Base-by-base conservation (phyloP, 2,113 vertebrate genomes). In the Chloebia gouldiae region DNA sequence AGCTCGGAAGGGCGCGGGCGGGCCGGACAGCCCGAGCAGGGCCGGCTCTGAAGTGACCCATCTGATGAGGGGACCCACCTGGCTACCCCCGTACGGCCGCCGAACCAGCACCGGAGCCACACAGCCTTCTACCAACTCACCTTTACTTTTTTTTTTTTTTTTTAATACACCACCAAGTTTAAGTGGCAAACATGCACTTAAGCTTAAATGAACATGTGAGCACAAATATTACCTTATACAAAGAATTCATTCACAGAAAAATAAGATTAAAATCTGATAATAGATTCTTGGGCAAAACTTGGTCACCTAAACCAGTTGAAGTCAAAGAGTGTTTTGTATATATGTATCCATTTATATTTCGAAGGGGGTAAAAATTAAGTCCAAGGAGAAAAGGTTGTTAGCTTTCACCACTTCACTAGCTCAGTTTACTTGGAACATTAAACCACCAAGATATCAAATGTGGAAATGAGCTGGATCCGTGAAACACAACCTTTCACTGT, bases 51-150 rank as follows among this genome's bases (percentile, higher is more conserved):
- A 30, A n/a, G 86, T n/a, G 77, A 8, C 19, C 15, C 35, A 6
- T 33, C 27, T n/a, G 60, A 30, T 8, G 33, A 6, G 23, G 21
- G 25, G n/a, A 23, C 40, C 4, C 63, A 15, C 20, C 53, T 19
- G 53, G 25, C 12, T 18, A 21, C 6, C 16, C 19, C 24, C 4
- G 2, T 30, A 13, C 44, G 18, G 60, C 37, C 51, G 19, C 37
- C 33, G 51, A 51, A 25, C 44, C 51, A 44, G 30, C 6, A 0
- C 7, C 37, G 0, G 11, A 1, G 15, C 2, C 22, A 5, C 33
- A 13, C 10, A 10, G 6, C 11, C 47, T 37, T 30, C 2, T 1
- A 2, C 2, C 40, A 7, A 7, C 17, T 53, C 13, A 4, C 8
- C 1, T n/a, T 45, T 45, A 1, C 28, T 68, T 45, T 18, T 8